Percentiles rank a stretch among this genome's conserved stretches.
Evolutionary conservation across 30 jellyfish, hydroid and myxozoan genomes (phyloP).

Genomic region (Turritopsis rubra): DNA sequence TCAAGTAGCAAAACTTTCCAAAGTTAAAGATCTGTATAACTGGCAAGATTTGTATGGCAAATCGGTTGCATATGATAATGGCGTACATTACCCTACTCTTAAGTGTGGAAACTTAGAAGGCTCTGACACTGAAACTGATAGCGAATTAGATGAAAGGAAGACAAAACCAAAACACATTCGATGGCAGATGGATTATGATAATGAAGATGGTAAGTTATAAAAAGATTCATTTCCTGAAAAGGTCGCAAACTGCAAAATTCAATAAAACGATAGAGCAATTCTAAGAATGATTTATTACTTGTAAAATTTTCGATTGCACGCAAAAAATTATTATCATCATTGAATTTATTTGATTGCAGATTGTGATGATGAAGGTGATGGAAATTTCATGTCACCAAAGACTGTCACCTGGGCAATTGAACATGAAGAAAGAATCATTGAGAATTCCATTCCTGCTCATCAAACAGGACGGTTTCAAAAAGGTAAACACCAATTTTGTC

Average conservation of each 20-base stretch:
- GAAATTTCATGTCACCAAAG: conserved; percentile 50
- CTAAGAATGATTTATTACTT: too few species aligned
- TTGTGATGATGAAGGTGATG: conserved; percentile 12
- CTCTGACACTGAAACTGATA: conserved; percentile 59
- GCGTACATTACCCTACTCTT: conserved; percentile 63
- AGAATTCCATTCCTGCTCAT: conserved; percentile 22
- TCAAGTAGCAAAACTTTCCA: conserved; percentile 57
- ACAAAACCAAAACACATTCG: conserved; percentile 86
- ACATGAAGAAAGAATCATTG: conserved; percentile 76
- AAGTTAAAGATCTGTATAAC: conserved; percentile 60
- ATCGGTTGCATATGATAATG: conserved; percentile 37
- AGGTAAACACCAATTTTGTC: background rate
- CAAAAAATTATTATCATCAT: background rate
- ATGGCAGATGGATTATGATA: conserved; percentile 91
- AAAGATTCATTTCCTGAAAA: background rate
- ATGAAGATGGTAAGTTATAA: conserved; percentile 30
- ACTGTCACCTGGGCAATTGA: conserved; percentile 95
- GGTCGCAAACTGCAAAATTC: too few species aligned
- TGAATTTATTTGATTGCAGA: background rate
- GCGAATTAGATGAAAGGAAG: conserved; percentile 42
- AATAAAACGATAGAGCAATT: too few species aligned
- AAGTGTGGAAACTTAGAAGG: conserved; percentile 62
- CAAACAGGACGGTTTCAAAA: background rate
- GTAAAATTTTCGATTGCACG: too few species aligned
- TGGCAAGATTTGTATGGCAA: conserved; percentile 57